Evolutionary conservation across 2,797 vertebrate genomes (phyloP), one percentile per base, ranked within the genome.

Genomic region (Phrynocephalus forsythii): DNA sequence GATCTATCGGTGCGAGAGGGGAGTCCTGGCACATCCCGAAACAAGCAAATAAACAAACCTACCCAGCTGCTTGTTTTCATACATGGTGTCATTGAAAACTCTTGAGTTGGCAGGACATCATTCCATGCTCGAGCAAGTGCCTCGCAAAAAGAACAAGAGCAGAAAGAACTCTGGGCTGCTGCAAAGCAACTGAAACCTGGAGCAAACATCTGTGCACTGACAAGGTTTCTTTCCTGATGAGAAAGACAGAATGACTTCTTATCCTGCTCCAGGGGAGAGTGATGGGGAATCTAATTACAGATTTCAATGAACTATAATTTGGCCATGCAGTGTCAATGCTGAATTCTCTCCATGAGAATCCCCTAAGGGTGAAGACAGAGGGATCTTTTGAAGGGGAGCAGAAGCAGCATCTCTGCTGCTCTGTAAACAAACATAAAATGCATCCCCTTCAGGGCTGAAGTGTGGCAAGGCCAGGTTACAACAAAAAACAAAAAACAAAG

Each of bases 51-150:
- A 26, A 52, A 83, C 10, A 20, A 26, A 30, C 44, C 52, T 50
- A 16, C 20, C 66, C 75, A 83, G 33, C 11, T 83, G 67, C 38
- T 71, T 88, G 82, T 88, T 83, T 83, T 84, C 75, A 79, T 33
- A 84, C 30, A 63, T 69, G 4, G 75, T 79, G 76, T 63, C 33
- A 11, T 4, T 79, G 73, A 77, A 82, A 88, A 79, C 20, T 13
- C n/a, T 44, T 60, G 30, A 63, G 67, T 28, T 69, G 67, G 66
- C 63, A 82, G 33, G 52, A 33, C 3, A 75, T 38, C 44, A 33
- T 82, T 87, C 22, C 30, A 76, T 68, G 63, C n/a, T 38, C 68
- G n/a, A 60, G 66, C 48, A 83, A 83, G 4, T 48, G 28, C 11
- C 66, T 83, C 73, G 68, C 81, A 78, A 83, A 67, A 76, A 56